Conservation (phyloP, 2,113 vertebrate genomes). For the Microcebus jonahi region DNA sequence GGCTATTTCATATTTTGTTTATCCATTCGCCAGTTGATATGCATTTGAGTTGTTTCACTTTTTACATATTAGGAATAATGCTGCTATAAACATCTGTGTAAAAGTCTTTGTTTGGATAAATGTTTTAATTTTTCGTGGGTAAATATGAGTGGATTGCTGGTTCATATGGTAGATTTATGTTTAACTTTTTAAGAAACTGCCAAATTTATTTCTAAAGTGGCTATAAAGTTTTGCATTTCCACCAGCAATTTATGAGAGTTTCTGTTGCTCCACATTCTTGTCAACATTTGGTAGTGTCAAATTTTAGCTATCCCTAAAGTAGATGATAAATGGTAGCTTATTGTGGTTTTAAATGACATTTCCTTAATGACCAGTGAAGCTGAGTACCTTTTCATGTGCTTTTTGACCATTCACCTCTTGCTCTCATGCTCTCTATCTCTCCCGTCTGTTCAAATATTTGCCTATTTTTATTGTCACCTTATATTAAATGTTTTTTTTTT, state of each 20-base stretch:
- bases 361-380: neutral
- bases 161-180: neutral
- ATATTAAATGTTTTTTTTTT: neutral
- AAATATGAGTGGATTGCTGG: neutral
- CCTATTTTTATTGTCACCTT: neutral
- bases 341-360: neutral
- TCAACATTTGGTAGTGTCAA: neutral
- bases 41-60: neutral
- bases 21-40: neutral
- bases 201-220: neutral
- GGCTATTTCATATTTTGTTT: neutral
- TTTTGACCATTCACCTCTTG: neutral
- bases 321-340: neutral
- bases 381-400: neutral
- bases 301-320: neutral
- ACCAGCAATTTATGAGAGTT: neutral
- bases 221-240: neutral
- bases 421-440: neutral
- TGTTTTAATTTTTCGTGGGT: neutral
- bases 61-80: neutral
- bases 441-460: neutral
- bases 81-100: neutral
- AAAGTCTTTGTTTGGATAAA: neutral
- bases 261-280: neutral
- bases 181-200: conserved; percentile 5